These are phyloP conservation scores for Frankliniella fusca DNA, from an alignment of 2,888 invertebrate genomes.

Conservation along the genomic window DNA sequence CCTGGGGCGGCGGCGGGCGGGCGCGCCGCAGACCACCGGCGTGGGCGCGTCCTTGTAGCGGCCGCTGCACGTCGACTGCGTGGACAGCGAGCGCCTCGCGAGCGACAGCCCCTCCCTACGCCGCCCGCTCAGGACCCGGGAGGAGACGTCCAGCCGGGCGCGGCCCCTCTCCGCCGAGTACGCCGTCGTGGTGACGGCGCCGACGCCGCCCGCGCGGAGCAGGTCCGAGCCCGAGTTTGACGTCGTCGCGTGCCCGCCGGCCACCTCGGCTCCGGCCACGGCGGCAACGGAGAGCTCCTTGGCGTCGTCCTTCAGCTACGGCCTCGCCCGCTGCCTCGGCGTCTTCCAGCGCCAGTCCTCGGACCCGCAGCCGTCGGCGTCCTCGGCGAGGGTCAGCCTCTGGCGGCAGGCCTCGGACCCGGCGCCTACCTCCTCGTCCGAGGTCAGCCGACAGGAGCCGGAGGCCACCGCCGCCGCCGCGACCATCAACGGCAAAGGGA, in stretches of 20 bases:
- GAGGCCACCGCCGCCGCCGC: not conserved
- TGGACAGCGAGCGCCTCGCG: not conserved
- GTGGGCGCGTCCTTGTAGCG: conserved; percentile 18
- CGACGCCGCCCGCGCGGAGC: not conserved
- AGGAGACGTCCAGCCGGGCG: not conserved
- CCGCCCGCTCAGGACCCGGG: not conserved
- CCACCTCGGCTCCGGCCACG: not conserved
- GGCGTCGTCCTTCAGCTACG: not conserved
- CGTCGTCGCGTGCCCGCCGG: not conserved
- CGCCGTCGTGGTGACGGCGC: not conserved
- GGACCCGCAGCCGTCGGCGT: not conserved
- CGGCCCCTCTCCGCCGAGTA: conserved; percentile 15
- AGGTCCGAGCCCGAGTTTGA: not conserved
- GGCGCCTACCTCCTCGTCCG: not conserved
- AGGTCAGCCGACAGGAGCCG: not conserved
- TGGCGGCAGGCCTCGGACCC: conserved; percentile 20
- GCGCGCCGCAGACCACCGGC: not conserved
- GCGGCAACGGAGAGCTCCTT: not conserved
- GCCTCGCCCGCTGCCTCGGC: not conserved
- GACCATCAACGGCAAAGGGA: not conserved
- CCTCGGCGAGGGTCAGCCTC: not conserved
- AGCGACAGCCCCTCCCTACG: not conserved
- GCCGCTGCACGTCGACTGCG: conserved; percentile 13
- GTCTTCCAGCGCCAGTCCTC: conserved; percentile 11
- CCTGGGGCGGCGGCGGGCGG: not conserved